phyloP scores from a whole-genome alignment of 1,140 invertebrate genomes.

The Drosophila insularis region DNA sequence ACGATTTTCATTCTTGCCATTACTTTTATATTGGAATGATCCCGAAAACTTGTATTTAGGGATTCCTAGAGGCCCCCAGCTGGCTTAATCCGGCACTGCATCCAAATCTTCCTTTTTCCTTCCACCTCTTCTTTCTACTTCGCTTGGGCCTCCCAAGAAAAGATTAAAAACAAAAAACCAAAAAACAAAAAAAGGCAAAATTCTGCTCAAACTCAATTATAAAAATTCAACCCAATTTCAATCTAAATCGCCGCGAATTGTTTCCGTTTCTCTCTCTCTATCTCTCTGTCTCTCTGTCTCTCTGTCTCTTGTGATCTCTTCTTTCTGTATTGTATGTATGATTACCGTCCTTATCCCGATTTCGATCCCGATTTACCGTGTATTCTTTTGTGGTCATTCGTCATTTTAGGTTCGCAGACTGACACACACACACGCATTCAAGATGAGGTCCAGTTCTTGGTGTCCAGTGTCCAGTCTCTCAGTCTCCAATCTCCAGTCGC shows the following conservation, averaged over 20 bases:
- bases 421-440: slow-evolving; percentile 11
- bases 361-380: slow-evolving; percentile 47
- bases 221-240: slow-evolving; percentile 75
- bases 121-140: not conserved
- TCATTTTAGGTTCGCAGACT: slow-evolving; percentile 66
- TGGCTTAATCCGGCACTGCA: too few species aligned
- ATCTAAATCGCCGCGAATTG: slow-evolving; percentile 69
- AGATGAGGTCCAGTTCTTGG: slow-evolving; percentile 19
- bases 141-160: slow-evolving; percentile 15
- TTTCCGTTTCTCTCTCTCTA: slow-evolving; percentile 33
- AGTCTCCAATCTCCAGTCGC: slow-evolving; percentile 10
- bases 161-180: slow-evolving; percentile 37
- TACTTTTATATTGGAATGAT: too few species aligned
- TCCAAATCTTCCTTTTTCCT: not conserved
- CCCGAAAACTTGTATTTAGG: too few species aligned
- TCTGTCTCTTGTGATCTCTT: not conserved
- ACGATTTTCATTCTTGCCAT: too few species aligned
- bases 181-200: too few species aligned
- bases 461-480: not conserved
- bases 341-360: slow-evolving; percentile 72
- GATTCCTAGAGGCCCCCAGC: too few species aligned
- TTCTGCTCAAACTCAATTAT: slow-evolving; percentile 73
- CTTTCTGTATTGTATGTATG: slow-evolving; percentile 29
- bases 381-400: slow-evolving; percentile 70
- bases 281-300: slow-evolving; percentile 6